Conservation (phyloP, 2,113 vertebrate species). For the Peromyscus polionotus region DNA sequence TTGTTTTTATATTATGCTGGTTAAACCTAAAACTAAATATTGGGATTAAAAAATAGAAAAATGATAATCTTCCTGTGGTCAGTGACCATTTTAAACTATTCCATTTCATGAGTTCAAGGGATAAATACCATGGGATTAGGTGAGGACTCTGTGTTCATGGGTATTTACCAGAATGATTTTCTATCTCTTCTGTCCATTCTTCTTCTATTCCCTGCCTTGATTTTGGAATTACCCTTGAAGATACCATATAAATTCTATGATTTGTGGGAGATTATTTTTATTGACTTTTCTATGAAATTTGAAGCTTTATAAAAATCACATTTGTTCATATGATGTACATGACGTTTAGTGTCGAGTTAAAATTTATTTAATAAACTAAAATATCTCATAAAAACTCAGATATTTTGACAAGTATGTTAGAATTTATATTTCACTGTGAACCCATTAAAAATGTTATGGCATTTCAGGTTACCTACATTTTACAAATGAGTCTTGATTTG, state of each 20-base stretch:
- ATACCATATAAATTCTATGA: not conserved
- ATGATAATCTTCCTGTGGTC: slow-evolving; percentile 80
- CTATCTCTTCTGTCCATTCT: not conserved
- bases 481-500: not conserved
- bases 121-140: slow-evolving; percentile 76
- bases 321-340: not conserved
- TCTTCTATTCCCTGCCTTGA: not conserved
- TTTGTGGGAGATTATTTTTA: not conserved
- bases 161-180: slow-evolving; percentile 19
- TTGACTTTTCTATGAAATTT: not conserved
- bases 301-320: not conserved
- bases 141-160: slow-evolving; percentile 55
- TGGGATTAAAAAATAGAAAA: slow-evolving; percentile 82
- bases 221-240: not conserved
- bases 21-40: slow-evolving; percentile 80
- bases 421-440: slow-evolving; percentile 4
- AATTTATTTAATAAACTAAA: not conserved
- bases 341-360: not conserved
- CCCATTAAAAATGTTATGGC: not conserved
- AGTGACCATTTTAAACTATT: slow-evolving; percentile 81
- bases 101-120: slow-evolving; percentile 69
- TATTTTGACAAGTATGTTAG: not conserved
- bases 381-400: not conserved
- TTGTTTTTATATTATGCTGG: slow-evolving; percentile 82
- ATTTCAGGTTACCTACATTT: not conserved